Evolutionary conservation across 2,888 invertebrate genomes (phyloP).

Genomic region (Heliconius cydno): DNA sequence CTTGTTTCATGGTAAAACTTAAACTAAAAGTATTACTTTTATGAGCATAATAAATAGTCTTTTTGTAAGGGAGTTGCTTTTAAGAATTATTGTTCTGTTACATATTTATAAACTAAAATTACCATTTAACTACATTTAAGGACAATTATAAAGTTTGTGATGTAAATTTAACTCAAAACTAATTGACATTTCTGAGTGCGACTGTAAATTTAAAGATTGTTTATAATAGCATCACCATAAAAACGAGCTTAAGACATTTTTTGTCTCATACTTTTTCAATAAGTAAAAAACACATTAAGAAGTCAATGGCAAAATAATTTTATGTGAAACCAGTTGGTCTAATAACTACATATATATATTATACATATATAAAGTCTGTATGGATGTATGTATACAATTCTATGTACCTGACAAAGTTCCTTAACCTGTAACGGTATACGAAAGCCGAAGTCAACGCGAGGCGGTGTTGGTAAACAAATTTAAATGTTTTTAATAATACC

Average conservation of each 20-base stretch:
- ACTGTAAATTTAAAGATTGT: background rate
- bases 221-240: background rate
- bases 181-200: slow-evolving; percentile 9
- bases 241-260: background rate
- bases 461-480: slow-evolving; percentile 48
- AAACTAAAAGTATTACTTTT: too few relatives aligned
- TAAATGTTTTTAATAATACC: background rate
- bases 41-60: too few relatives aligned
- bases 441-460: slow-evolving; percentile 14
- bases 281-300: slow-evolving; percentile 8
- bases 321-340: slow-evolving; percentile 21
- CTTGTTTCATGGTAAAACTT: too few relatives aligned
- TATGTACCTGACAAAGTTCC: slow-evolving; percentile 37
- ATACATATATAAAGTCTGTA: background rate
- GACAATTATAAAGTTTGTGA: background rate
- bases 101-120: background rate
- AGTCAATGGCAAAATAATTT: slow-evolving; percentile 11
- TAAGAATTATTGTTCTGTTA: too few relatives aligned
- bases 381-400: slow-evolving; percentile 14
- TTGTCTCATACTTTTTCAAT: background rate
- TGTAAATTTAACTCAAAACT: background rate
- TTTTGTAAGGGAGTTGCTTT: too few relatives aligned
- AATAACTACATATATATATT: slow-evolving; percentile 16
- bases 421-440: slow-evolving; percentile 46
- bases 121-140: background rate